Evolutionary conservation across 2,888 invertebrate genomes (phyloP).

Genomic region (Mycalesis mineus): DNA sequence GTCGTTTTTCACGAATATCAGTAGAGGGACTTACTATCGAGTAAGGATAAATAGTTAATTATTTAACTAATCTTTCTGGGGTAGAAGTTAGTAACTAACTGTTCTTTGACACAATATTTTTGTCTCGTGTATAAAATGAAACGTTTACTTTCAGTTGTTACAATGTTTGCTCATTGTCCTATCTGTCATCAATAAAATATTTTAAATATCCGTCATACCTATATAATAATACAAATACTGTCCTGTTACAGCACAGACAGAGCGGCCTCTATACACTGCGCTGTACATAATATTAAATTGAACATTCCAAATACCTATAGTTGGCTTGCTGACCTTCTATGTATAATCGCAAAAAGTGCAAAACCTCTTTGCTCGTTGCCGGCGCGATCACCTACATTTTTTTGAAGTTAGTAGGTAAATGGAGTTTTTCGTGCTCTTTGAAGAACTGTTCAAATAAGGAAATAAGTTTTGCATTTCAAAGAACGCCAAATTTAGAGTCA

Average conservation of each 20-base stretch:
- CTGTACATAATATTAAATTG: neutral
- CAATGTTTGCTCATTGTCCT: neutral
- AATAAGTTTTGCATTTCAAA: neutral
- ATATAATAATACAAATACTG: slow-evolving; percentile 1
- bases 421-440: slow-evolving; percentile 3
- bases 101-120: no score
- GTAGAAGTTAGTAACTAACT: no score
- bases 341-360: slow-evolving; percentile 9
- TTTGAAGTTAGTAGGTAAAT: neutral
- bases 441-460: slow-evolving; percentile 2
- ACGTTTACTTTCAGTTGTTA: no score
- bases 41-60: no score
- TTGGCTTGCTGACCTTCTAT: slow-evolving; percentile 6
- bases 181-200: neutral
- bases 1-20: no score
- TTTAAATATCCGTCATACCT: neutral
- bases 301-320: slow-evolving; percentile 9
- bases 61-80: no score
- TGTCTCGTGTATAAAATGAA: no score
- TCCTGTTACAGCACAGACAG: slow-evolving; percentile 4
- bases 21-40: no score
- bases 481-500: neutral
- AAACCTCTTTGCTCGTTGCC: neutral
- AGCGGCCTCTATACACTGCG: slow-evolving; percentile 1
- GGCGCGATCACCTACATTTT: neutral